These are phyloP conservation scores for Brassicogethes aeneus DNA, from an alignment of 2,888 invertebrate genomes.

Conservation along the genomic window DNA sequence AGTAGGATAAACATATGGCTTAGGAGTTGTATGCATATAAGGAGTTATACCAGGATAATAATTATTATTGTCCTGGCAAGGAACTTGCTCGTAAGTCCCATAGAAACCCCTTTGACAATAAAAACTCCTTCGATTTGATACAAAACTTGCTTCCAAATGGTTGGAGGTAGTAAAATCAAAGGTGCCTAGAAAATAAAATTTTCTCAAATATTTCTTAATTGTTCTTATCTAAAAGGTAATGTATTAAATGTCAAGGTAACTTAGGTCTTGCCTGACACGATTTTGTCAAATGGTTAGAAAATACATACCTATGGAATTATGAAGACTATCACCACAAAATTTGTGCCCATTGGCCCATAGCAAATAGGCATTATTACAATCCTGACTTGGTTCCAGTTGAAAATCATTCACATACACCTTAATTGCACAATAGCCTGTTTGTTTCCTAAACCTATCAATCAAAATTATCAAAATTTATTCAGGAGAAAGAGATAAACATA, in stretches of 20 bases:
- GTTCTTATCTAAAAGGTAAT: no score
- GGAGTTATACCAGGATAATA: no score
- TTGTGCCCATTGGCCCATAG: constrained; percentile 31
- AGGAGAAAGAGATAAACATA: constrained; percentile 19
- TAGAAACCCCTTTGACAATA: constrained; percentile 41
- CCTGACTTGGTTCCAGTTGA: constrained; percentile 36
- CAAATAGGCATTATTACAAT: constrained; percentile 41
- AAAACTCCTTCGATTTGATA: constrained; percentile 28
- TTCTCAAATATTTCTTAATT: no score
- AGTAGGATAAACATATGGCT: no score
- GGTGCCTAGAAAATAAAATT: constrained; percentile 20
- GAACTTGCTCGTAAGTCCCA: constrained; percentile 38
- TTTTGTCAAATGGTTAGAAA: no score
- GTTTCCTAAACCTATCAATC: constrained; percentile 39
- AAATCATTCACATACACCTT: constrained; percentile 40
- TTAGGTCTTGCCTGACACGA: no score
- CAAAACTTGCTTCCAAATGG: constrained; percentile 36
- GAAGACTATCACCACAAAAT: constrained; percentile 39
- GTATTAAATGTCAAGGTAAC: no score
- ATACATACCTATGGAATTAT: constrained; percentile 34
- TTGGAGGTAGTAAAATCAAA: constrained; percentile 19
- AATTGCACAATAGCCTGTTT: constrained; percentile 37
- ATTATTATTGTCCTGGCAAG: constrained; percentile 25
- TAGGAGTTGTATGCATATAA: no score
- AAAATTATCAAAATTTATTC: no score